A percentile compares a stretch with the other conserved stretches of the same genome.
These are phyloP conservation scores for Hippocampus guttulatus DNA, from an alignment of 2,113 vertebrate species.

Conservation along the genomic window DNA sequence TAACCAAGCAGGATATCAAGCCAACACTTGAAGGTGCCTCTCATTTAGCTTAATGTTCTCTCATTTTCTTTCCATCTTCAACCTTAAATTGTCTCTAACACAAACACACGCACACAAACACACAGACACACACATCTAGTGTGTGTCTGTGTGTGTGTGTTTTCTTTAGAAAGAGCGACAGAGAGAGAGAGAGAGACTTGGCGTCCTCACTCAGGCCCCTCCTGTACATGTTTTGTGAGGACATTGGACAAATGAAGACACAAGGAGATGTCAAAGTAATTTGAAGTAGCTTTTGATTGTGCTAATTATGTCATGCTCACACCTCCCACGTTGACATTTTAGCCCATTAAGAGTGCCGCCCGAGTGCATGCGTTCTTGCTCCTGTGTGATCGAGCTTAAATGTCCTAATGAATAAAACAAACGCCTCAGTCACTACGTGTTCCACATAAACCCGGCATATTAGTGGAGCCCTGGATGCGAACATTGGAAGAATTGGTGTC, in stretches of 20 bases:
- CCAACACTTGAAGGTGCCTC: conserved; percentile 26
- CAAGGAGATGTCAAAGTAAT: conserved; percentile 40
- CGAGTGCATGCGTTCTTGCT: conserved; percentile 12
- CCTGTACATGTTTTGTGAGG: conserved; percentile 39
- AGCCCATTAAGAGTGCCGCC: conserved; percentile 36
- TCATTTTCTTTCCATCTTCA: conserved; percentile 3
- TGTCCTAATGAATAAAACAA: conserved; percentile 3
- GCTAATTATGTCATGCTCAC: conserved; percentile 50
- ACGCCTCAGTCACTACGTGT: neutral
- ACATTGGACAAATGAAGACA: conserved; percentile 50
- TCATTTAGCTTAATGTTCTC: conserved; percentile 10
- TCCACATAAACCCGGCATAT: neutral
- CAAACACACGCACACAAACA: neutral
- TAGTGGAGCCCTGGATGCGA: neutral
- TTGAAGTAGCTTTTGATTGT: conserved; percentile 51
- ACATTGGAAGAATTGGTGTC: neutral
- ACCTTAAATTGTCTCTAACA: neutral
- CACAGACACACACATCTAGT: too few species aligned
- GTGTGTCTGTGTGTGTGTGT: too few species aligned
- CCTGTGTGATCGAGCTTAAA: conserved; percentile 14
- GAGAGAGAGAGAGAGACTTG: neutral
- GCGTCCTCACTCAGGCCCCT: conserved; percentile 11
- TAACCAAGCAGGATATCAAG: conserved; percentile 45
- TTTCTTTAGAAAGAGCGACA: too few species aligned
- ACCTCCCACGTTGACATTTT: conserved; percentile 34